These are phyloP conservation scores for Rallus crepitans DNA, from an alignment of 2,797 vertebrate species.

Conservation along the genomic window DNA sequence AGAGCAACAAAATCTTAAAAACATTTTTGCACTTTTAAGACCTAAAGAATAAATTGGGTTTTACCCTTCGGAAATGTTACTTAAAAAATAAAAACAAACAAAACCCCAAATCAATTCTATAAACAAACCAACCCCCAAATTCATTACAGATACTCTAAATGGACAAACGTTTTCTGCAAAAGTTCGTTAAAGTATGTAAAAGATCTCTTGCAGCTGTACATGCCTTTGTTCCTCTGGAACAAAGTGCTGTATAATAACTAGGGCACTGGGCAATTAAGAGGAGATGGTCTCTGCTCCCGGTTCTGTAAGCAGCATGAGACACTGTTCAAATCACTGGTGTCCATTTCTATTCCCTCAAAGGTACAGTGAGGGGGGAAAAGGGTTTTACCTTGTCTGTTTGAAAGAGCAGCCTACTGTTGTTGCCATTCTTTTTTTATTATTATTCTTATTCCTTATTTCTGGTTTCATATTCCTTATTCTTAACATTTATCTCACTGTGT, in stretches of 20 bases:
- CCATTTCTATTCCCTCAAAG: not conserved
- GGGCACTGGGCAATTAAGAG: not conserved
- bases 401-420: not conserved
- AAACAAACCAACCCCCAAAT: not conserved
- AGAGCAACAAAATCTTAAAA: not conserved
- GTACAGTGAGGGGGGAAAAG: not conserved
- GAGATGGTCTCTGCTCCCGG: not conserved
- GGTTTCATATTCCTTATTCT: not conserved
- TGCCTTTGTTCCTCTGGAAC: not conserved
- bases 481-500: not conserved
- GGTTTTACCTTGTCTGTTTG: not conserved
- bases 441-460: not conserved
- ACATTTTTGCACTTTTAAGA: not conserved
- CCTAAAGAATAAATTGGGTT: not conserved
- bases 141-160: not conserved
- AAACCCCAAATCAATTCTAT: not conserved
- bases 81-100: not conserved
- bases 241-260: not conserved
- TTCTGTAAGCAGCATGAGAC: not conserved
- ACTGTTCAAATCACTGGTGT: not conserved
- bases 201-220: not conserved
- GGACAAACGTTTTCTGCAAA: not conserved
- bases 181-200: not conserved
- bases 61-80: not conserved
- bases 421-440: not conserved